Conservation (phyloP, 2,888 invertebrate species). For the Ramazzottius varieornatus region DNA sequence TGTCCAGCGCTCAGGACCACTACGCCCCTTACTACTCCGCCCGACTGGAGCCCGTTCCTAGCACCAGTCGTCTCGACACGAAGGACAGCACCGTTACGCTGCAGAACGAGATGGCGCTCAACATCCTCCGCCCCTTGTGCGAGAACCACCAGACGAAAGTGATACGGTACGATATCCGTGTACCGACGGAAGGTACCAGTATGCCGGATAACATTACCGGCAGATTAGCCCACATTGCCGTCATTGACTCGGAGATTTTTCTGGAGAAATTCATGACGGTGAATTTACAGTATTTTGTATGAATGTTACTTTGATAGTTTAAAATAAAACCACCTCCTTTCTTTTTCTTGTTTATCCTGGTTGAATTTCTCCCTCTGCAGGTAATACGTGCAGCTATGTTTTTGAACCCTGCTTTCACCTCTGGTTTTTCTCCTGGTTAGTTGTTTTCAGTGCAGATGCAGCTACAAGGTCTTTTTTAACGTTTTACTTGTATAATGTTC, state of each 20-base stretch:
- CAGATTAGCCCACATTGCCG: neutral
- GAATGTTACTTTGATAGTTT: too few relatives aligned
- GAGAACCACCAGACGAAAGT: neutral
- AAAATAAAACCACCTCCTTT: too few relatives aligned
- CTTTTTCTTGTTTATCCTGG: too few relatives aligned
- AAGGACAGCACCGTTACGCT: neutral
- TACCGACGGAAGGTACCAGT: neutral
- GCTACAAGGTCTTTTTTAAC: too few relatives aligned
- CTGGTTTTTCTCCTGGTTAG: too few relatives aligned
- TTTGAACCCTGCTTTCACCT: too few relatives aligned
- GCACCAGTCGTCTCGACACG: neutral
- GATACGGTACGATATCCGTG: neutral
- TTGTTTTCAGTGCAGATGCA: too few relatives aligned
- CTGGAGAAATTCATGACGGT: neutral
- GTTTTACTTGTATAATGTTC: too few relatives aligned
- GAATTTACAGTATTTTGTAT: neutral
- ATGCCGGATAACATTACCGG: neutral
- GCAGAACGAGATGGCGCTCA: neutral
- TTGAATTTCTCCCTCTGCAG: too few relatives aligned
- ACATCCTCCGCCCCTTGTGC: neutral
- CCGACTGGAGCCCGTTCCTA: neutral
- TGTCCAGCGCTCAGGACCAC: neutral
- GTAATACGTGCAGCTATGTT: too few relatives aligned
- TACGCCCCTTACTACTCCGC: neutral
- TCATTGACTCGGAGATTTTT: neutral